Conservation (phyloP, 30 jellyfish, hydroid and myxozoan species). For the Cassiopea xamachana region DNA sequence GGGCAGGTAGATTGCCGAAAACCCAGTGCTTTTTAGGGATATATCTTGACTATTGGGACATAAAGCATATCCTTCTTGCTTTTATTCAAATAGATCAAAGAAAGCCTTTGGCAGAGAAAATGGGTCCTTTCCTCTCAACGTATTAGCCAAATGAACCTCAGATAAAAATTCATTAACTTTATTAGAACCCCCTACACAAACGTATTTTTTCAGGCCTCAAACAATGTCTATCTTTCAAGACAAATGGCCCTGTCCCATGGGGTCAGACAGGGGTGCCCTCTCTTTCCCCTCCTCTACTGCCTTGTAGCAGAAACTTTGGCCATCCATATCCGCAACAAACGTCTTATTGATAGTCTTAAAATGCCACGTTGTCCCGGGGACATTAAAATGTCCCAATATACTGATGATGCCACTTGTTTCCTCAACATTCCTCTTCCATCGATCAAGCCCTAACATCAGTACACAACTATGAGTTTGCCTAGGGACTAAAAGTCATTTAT, state of each 20-base stretch:
- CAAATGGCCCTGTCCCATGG: background rate
- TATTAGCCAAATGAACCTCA: conserved; percentile 38
- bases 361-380: background rate
- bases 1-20: conserved; percentile 53
- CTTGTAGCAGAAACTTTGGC: background rate
- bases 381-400: background rate
- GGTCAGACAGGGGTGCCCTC: conserved; percentile 43
- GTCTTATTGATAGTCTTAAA: background rate
- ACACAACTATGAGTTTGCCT: background rate
- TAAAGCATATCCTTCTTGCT: conserved; percentile 4
- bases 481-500: background rate
- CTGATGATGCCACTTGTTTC: background rate
- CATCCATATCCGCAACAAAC: background rate
- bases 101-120: conserved; percentile 79
- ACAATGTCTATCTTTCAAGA: background rate
- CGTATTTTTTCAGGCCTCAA: background rate
- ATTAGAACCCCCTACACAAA: background rate
- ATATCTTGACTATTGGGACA: conserved; percentile 9
- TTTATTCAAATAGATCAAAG: conserved; percentile 51
- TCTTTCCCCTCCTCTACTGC: conserved; percentile 18
- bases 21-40: conserved; percentile 43
- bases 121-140: conserved; percentile 36
- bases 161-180: background rate
- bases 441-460: background rate
- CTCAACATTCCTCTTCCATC: background rate